phyloP scores from a whole-genome alignment of 2,888 invertebrate species.

The Sepiola atlantica region DNA sequence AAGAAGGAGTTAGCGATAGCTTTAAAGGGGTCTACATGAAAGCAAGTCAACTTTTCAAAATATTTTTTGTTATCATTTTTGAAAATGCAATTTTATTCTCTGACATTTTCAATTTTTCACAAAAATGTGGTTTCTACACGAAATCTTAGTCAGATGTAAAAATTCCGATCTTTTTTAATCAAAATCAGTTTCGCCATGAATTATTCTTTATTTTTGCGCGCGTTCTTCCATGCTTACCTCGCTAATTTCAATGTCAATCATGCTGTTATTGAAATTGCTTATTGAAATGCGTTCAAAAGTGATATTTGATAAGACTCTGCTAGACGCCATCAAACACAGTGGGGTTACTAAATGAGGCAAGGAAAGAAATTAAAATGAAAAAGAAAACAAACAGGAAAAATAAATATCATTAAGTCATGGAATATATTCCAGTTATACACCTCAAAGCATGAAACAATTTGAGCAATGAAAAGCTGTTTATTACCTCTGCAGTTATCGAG shows the following conservation, averaged over 20 bases:
- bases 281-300: neutral
- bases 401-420: neutral
- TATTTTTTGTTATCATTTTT: neutral
- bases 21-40: neutral
- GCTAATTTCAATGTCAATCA: neutral
- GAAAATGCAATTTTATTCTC: neutral
- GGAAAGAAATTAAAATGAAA: neutral
- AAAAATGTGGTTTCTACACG: neutral
- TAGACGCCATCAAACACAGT: neutral
- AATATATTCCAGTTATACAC: neutral
- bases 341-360: neutral
- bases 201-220: neutral
- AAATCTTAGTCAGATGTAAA: neutral
- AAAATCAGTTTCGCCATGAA: neutral
- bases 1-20: no score
- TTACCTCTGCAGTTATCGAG: neutral
- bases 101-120: neutral
- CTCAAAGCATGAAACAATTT: neutral
- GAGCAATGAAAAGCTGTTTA: neutral
- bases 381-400: neutral
- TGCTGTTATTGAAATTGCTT: constrained; percentile 3
- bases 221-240: neutral
- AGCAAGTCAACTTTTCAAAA: neutral
- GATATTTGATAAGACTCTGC: neutral
- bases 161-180: neutral